Conservation (phyloP, 1,140 invertebrate species). For the Stratiolaelaps scimitus region DNA sequence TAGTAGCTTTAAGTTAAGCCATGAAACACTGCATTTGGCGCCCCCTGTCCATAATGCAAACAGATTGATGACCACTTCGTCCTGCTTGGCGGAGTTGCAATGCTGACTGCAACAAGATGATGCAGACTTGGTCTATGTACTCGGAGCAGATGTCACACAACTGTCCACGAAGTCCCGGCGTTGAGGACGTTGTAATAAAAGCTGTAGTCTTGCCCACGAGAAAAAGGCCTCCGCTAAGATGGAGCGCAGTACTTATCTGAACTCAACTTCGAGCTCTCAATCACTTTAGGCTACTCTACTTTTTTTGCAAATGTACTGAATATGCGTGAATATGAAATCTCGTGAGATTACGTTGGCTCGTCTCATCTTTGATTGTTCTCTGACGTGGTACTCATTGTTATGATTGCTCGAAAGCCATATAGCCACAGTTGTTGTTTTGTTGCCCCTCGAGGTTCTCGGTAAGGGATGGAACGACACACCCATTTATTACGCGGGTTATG, state of each 20-base stretch:
- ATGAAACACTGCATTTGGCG: slow-evolving; percentile 93
- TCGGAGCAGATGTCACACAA: too few relatives aligned
- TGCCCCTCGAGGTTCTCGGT: slow-evolving; percentile 61
- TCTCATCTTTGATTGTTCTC: slow-evolving; percentile 77
- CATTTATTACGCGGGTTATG: background rate
- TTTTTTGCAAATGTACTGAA: slow-evolving; percentile 83
- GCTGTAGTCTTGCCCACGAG: slow-evolving; percentile 85
- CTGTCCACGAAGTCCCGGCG: too few relatives aligned
- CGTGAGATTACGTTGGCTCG: slow-evolving; percentile 77
- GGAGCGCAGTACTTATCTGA: slow-evolving; percentile 75
- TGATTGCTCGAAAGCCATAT: slow-evolving; percentile 67
- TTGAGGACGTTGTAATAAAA: slow-evolving; percentile 92
- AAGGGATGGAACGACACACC: slow-evolving; percentile 7
- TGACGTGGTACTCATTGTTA: slow-evolving; percentile 79
- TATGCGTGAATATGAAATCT: slow-evolving; percentile 78
- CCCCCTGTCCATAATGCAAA: slow-evolving; percentile 64
- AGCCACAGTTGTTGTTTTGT: slow-evolving; percentile 66
- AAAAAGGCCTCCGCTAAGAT: slow-evolving; percentile 67
- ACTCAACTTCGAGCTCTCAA: slow-evolving; percentile 76
- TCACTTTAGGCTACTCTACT: slow-evolving; percentile 93
- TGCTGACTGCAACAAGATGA: slow-evolving; percentile 91
- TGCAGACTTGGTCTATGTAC: slow-evolving; percentile 88
- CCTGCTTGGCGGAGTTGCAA: slow-evolving; percentile 71
- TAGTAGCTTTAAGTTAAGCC: slow-evolving; percentile 94
- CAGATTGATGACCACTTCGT: slow-evolving; percentile 63